Evolutionary conservation across 2,888 invertebrate species (phyloP).

Genomic region (Nudaria mundana): DNA sequence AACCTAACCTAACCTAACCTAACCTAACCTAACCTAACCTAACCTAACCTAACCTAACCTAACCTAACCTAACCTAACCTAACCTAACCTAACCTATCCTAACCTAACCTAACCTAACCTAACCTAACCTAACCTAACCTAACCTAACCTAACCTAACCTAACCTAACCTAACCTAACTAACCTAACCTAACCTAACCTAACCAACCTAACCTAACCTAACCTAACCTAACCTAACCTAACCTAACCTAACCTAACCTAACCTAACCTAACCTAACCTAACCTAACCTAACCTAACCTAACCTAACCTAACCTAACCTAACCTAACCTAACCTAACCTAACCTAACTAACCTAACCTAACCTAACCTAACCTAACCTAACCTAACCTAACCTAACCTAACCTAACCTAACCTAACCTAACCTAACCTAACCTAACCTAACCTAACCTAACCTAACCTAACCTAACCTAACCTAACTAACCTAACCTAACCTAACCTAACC

Average conservation of each 20-base stretch:
- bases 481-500: conserved; percentile 18
- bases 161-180: conserved; percentile 26
- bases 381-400: conserved; percentile 26
- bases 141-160: conserved; percentile 10
- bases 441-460: conserved; percentile 26
- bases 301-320: conserved; percentile 22
- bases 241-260: conserved; percentile 5
- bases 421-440: conserved; percentile 27
- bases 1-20: conserved; percentile 10
- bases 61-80: conserved; percentile 6
- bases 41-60: conserved; percentile 6
- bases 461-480: conserved; percentile 19
- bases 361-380: conserved; percentile 17
- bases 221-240: conserved; percentile 13
- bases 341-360: conserved; percentile 27
- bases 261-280: conserved; percentile 12
- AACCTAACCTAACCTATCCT: conserved; percentile 9
- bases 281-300: conserved; percentile 23
- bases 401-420: conserved; percentile 25
- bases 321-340: conserved; percentile 22
- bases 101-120: conserved; percentile 15
- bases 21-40: conserved; percentile 10
- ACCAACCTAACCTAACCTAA: conserved; percentile 16
- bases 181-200: conserved; percentile 29
- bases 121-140: conserved; percentile 8